Base-by-base conservation (phyloP, 2,113 vertebrate genomes). In the Coturnix japonica region DNA sequence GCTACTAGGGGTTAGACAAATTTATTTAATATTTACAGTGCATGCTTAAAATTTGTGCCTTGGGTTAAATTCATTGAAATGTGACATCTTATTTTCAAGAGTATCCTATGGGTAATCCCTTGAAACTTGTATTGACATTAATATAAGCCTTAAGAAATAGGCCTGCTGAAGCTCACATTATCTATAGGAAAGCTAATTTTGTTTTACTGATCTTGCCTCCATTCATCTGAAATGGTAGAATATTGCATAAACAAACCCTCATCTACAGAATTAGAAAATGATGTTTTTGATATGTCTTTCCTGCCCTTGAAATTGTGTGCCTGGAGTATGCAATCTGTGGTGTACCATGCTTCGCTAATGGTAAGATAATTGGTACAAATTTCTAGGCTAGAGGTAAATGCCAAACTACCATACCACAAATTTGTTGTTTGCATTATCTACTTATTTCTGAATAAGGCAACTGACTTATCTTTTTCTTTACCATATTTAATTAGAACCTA, bases 21-120 rank as follows among this genome's bases (percentile, higher is more conserved):
- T 94, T 96, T 95, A 96, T 96, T 96, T 95, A 96, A 92, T 96
- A 97, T 96, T 97, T 97, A 91, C 95, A 97, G 83, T 57, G 66
- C 81, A 70, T 87, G 74, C 94, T 96, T 94, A 92, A 91, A 96
- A 95, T 77, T 91, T 95, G 73, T 95, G 96, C 97, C 95, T 96
- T 94, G 87, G 94, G 97, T 97, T 94, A 97, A 92, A 97, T 96
- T 96, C 91, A 86, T 89, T 94, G 89, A 96, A 94, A 97, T 96
- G 91, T 97, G 93, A 95, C 89, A 96, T 96, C 93, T 96, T 96
- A 93, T 95, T 97, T 96, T 93, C 81, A 93, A 95, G 96, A 90
- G 46, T 94, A 96, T 97, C 93, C 95, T 94, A 66, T 90, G 90
- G 87, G 80, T 95, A 95, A 92, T 96, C 86, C 90, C 84, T 81